phyloP scores from a whole-genome alignment of 2,888 invertebrate genomes.

The Mesorhabditis spiculigera region DNA sequence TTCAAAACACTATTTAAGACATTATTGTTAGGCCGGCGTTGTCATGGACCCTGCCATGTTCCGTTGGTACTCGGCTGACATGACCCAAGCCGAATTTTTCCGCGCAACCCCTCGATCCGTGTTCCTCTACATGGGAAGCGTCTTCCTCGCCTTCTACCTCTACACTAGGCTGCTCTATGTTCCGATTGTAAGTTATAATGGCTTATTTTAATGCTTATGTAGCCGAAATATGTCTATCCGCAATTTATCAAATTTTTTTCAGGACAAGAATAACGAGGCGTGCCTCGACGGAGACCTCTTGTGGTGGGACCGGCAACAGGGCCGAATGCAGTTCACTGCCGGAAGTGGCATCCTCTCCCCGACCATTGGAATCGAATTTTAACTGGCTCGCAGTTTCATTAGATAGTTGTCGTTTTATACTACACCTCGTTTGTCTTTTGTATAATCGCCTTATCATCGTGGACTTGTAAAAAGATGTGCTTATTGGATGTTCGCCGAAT shows the following conservation, averaged over 20 bases:
- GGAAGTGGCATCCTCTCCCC: constrained; percentile 51
- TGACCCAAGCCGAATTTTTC: constrained; percentile 56
- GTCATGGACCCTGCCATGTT: constrained; percentile 58
- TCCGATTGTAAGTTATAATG: constrained; percentile 25
- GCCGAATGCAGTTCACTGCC: constrained; percentile 39
- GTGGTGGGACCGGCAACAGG: constrained; percentile 58
- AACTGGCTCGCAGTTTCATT: constrained; percentile 9
- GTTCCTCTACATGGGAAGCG: constrained; percentile 48
- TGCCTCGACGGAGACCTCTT: constrained; percentile 52
- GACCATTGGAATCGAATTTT: constrained; percentile 50
- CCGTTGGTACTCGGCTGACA: constrained; percentile 59
- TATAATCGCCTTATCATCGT: too few relatives aligned
- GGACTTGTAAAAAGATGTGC: too few relatives aligned
- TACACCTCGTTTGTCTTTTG: too few relatives aligned
- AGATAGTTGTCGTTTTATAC: too few relatives aligned
- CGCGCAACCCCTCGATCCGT: constrained; percentile 53
- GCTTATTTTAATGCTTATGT: constrained; percentile 7
- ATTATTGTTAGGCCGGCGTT: constrained; percentile 48
- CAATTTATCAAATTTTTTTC: constrained; percentile 11
- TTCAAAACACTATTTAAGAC: background rate
- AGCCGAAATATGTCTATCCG: background rate
- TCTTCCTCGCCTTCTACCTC: constrained; percentile 48
- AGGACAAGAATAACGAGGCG: constrained; percentile 44
- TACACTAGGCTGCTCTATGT: constrained; percentile 47
- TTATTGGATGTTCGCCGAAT: too few relatives aligned